phyloP scores from a whole-genome alignment of 2,888 invertebrate genomes.

The Philereme transversata region DNA sequence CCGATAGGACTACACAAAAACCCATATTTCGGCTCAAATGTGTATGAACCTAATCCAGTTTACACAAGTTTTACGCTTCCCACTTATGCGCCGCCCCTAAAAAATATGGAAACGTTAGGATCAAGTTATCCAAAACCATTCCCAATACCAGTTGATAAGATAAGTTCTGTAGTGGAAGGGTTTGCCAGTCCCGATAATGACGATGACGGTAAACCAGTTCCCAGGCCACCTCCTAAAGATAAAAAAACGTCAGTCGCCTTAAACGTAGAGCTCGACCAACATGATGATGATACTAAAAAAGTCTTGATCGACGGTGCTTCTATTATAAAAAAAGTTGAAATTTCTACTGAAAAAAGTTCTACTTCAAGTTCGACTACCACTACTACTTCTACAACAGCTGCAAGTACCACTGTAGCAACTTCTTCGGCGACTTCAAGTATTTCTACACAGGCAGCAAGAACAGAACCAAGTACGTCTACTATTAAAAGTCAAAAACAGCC shows the following conservation, averaged over 20 bases:
- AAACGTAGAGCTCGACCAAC: conserved; percentile 68
- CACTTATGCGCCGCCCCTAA: conserved; percentile 84
- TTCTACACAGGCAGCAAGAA: conserved; percentile 33
- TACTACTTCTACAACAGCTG: conserved; percentile 35
- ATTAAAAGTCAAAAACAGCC: conserved; percentile 30
- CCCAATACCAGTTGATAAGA: conserved; percentile 87
- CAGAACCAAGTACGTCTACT: conserved; percentile 37
- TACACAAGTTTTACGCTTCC: conserved; percentile 89
- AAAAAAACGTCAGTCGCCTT: conserved; percentile 73
- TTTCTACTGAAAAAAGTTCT: conserved; percentile 38
- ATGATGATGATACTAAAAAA: conserved; percentile 69
- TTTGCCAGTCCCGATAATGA: conserved; percentile 51
- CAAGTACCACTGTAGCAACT: conserved; percentile 26
- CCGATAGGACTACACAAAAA: conserved; percentile 63
- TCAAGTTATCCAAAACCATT: conserved; percentile 86
- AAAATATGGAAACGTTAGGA: conserved; percentile 86
- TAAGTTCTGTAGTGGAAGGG: conserved; percentile 74
- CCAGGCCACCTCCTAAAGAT: conserved; percentile 78
- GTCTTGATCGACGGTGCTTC: conserved; percentile 75
- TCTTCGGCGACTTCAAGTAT: conserved; percentile 41
- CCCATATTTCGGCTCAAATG: conserved; percentile 63
- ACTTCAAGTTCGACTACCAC: conserved; percentile 41
- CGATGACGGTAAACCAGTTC: conserved; percentile 72
- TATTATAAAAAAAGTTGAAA: conserved; percentile 70
- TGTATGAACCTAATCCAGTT: conserved; percentile 74